These are phyloP conservation scores for Eupithecia subfuscata DNA, from an alignment of 2,888 invertebrate species.

Conservation along the genomic window DNA sequence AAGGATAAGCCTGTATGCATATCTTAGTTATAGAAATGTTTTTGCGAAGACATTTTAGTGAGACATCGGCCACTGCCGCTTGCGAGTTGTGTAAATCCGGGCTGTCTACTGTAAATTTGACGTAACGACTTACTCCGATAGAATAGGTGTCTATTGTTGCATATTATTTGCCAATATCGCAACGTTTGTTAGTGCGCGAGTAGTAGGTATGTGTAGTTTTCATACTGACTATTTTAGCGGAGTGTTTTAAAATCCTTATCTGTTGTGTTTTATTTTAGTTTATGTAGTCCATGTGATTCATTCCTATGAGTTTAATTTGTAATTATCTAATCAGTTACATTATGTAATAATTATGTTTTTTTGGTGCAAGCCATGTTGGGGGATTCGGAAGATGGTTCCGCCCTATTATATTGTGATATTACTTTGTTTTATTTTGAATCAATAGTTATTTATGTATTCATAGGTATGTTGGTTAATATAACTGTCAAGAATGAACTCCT, in stretches of 20 bases:
- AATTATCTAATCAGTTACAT: conserved; percentile 26
- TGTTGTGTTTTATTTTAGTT: conserved; percentile 30
- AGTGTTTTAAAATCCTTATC: conserved; percentile 20
- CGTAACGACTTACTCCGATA: neutral
- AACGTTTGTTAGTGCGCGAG: conserved; percentile 18
- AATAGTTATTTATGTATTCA: conserved; percentile 36
- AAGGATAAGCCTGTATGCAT: neutral
- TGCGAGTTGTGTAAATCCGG: neutral
- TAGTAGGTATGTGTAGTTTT: conserved; percentile 28
- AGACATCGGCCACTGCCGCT: neutral
- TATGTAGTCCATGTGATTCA: conserved; percentile 28
- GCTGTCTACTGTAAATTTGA: neutral
- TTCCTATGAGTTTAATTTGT: conserved; percentile 32
- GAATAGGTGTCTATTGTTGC: neutral
- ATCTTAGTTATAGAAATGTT: neutral
- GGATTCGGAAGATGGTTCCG: conserved; percentile 25
- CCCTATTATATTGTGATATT: conserved; percentile 43
- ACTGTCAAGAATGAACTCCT: conserved; percentile 28
- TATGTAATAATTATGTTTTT: conserved; percentile 27
- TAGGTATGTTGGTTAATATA: conserved; percentile 38
- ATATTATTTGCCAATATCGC: neutral
- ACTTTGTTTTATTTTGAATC: conserved; percentile 34
- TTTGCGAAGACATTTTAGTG: neutral
- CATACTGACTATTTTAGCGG: conserved; percentile 21
- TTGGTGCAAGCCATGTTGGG: conserved; percentile 37